These are phyloP conservation scores for Ditylenchus weischeri DNA, from an alignment of 2,888 invertebrate species.

Conservation along the genomic window DNA sequence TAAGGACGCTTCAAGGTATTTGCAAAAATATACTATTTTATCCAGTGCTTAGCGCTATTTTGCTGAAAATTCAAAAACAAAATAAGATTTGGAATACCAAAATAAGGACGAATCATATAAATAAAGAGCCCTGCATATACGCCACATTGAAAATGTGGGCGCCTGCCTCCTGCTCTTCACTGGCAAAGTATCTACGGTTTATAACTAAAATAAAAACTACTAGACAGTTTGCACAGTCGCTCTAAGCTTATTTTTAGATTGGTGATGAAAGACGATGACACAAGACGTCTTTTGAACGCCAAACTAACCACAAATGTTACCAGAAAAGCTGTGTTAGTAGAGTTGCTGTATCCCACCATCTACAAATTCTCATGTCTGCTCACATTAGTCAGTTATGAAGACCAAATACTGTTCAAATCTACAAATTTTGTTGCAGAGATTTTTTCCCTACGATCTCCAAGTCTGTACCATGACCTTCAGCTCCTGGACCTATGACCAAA, in stretches of 20 bases:
- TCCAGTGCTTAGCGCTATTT: no score
- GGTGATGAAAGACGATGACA: conserved; percentile 57
- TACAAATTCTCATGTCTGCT: conserved; percentile 57
- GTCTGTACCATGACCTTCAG: conserved; percentile 57
- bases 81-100: no score
- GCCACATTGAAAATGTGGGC: no score
- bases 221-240: no score
- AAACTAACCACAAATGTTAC: conserved; percentile 46
- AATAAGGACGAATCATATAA: no score
- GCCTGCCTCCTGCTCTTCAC: no score
- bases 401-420: not conserved
- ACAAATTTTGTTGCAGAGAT: conserved; percentile 22
- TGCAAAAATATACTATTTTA: no score
- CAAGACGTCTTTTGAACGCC: conserved; percentile 53
- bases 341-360: conserved; percentile 56
- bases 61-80: no score
- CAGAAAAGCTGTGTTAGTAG: conserved; percentile 36
- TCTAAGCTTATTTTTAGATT: conserved; percentile 41
- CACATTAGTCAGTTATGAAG: conserved; percentile 22
- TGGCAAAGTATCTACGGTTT: no score
- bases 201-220: no score
- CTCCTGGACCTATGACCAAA: conserved; percentile 56
- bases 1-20: no score
- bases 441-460: conserved; percentile 57
- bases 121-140: no score